Evolutionary conservation across 2,888 invertebrate species (phyloP).

Genomic region (Diadegma fenestrale): DNA sequence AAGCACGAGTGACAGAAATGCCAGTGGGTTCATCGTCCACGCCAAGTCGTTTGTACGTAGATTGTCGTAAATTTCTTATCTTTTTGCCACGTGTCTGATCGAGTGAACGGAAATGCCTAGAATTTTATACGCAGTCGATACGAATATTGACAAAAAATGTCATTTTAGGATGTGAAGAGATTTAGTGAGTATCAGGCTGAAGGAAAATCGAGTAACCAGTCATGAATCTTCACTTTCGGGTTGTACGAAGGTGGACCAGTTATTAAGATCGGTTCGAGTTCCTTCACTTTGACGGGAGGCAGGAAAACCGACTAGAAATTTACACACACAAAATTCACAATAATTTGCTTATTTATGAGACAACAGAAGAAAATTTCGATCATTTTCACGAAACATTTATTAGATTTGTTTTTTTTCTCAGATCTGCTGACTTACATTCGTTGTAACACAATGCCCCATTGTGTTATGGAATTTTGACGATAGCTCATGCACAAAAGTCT

Average conservation of each 20-base stretch:
- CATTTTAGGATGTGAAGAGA: not conserved
- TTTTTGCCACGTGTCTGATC: slow-evolving; percentile 74
- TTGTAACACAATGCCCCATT: slow-evolving; percentile 38
- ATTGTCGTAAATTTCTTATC: slow-evolving; percentile 69
- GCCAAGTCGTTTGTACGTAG: slow-evolving; percentile 75
- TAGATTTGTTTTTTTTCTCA: not conserved
- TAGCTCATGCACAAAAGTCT: not conserved
- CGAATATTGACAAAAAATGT: not conserved
- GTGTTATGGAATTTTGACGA: not conserved
- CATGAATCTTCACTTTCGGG: slow-evolving; percentile 76
- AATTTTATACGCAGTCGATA: not conserved
- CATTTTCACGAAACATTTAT: not conserved
- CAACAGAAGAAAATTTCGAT: not conserved
- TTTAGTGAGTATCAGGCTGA: not conserved
- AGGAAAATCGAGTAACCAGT: slow-evolving; percentile 72
- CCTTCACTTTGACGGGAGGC: slow-evolving; percentile 56
- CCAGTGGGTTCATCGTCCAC: slow-evolving; percentile 59
- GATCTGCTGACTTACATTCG: slow-evolving; percentile 43
- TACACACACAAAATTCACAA: not conserved
- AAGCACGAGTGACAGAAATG: slow-evolving; percentile 74
- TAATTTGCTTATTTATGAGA: not conserved
- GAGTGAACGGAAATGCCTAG: slow-evolving; percentile 73
- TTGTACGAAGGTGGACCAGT: slow-evolving; percentile 70
- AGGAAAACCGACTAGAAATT: slow-evolving; percentile 72
- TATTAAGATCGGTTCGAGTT: slow-evolving; percentile 63